Percentiles rank a stretch among this genome's conserved stretches.
These are phyloP conservation scores for Pseudochirops cupreus DNA, from an alignment of 2,797 vertebrate species.

Conservation along the genomic window DNA sequence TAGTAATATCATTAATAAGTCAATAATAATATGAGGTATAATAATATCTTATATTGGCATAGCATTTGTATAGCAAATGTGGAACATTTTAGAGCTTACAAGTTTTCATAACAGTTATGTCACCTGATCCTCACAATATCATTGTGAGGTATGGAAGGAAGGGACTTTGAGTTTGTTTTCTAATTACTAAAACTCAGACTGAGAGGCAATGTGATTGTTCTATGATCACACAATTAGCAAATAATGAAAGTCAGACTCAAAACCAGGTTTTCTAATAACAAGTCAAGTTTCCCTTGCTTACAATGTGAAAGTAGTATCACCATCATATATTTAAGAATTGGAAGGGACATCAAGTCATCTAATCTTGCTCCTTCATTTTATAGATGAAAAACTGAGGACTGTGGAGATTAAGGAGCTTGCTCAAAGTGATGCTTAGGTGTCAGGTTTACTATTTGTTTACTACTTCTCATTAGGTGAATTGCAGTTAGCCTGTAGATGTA, in stretches of 20 bases:
- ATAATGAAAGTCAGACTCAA: background rate
- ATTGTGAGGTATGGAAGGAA: background rate
- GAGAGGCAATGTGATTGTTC: too few species aligned
- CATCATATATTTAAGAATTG: background rate
- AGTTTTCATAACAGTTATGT: background rate
- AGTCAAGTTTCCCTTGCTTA: background rate
- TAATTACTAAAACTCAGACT: background rate
- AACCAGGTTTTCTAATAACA: background rate
- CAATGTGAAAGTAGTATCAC: background rate
- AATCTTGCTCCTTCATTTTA: background rate
- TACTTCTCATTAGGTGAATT: background rate
- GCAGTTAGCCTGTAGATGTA: background rate
- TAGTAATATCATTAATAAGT: too few species aligned
- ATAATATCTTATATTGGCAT: background rate
- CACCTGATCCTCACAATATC: background rate
- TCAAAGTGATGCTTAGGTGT: background rate
- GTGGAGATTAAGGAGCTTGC: background rate
- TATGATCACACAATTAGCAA: background rate
- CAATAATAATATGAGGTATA: background rate
- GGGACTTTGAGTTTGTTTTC: background rate
- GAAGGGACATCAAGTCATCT: background rate
- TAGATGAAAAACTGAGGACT: background rate
- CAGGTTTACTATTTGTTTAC: too few species aligned
- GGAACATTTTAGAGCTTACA: too few species aligned
- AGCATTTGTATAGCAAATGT: background rate